Base-by-base conservation (phyloP, 2,113 vertebrate genomes). In the Ariopsis seemanni region DNA sequence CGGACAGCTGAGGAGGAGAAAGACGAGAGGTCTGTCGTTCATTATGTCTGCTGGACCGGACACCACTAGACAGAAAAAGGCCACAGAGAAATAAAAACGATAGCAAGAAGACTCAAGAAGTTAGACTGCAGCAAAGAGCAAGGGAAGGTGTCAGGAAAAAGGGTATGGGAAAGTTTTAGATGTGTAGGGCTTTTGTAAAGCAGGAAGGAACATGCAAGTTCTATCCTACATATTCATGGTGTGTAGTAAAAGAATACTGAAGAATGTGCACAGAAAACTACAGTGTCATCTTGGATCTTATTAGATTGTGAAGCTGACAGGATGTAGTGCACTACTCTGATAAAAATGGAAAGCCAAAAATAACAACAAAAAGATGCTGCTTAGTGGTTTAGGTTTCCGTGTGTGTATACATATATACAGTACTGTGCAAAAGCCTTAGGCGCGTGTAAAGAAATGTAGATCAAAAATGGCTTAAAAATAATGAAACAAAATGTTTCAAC, bases 21-120 rank as follows among this genome's bases (percentile, higher is more conserved):
- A 95, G 95, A 96, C 88, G 93, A 96, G 96, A 98, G 98, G 98
- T 98, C 96, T 97, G 97, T 97, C 95, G 93, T 89, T 93, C 91
- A 87, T 82, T 94, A 88, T 93, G 91, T 93, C 91, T 85, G 27
- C 91, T 89, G 86, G 86, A 88, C 83, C 83, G 34, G 53, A 89
- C 87, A 82, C 25, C 77, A 2, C 71, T 34, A 84, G 67, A 85
- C 72, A 84, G 52, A 58, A 78, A 86, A 57, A 25, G 57, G 55
- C 57, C 22, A 77, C 34, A 83, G 60, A 65, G 58, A 84, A 12
- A 82, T 4, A 58, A 48, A 83, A 83, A 80, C 22, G 8, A 53
- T 25, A 22, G 55, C 48, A 15, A 80, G 2, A 62, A 7, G 58
- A 2, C 12, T n/a, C 27, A 57, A 42, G 42, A 42, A 52, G 63